These are phyloP conservation scores for Colostygia pectinataria DNA, from an alignment of 2,888 invertebrate genomes.

Conservation along the genomic window DNA sequence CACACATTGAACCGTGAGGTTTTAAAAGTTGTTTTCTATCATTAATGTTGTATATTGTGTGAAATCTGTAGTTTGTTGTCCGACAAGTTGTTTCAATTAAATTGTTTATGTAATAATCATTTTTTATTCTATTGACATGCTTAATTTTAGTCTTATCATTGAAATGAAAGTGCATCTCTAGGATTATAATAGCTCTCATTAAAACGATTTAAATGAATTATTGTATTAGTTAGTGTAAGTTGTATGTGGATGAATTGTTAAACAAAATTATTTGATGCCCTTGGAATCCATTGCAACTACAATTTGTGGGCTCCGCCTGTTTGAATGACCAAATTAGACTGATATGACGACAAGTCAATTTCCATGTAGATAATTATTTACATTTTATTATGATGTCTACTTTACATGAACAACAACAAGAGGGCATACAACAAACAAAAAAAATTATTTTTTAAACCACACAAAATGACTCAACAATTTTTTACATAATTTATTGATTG, in stretches of 20 bases:
- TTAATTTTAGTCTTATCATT: constrained; percentile 76
- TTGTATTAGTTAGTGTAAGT: constrained; percentile 70
- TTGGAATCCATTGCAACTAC: constrained; percentile 51
- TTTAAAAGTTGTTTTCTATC: constrained; percentile 53
- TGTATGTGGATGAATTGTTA: constrained; percentile 47
- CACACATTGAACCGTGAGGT: constrained; percentile 41
- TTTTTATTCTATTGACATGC: constrained; percentile 80
- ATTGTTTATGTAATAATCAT: constrained; percentile 80
- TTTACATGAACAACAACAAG: constrained; percentile 46
- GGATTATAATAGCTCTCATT: constrained; percentile 75
- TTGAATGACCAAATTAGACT: constrained; percentile 67
- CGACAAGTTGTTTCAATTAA: constrained; percentile 77
- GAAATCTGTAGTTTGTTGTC: constrained; percentile 79
- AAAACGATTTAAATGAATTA: constrained; percentile 56
- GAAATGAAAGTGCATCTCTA: constrained; percentile 73
- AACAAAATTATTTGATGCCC: constrained; percentile 56
- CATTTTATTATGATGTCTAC: constrained; percentile 39
- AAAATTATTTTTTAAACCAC: constrained; percentile 24
- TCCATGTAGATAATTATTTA: constrained; percentile 50
- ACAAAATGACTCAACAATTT: not conserved
- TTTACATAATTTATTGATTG: constrained; percentile 12
- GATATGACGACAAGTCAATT: constrained; percentile 60
- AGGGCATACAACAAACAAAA: constrained; percentile 35
- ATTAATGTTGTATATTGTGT: constrained; percentile 70
- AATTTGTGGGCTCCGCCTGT: constrained; percentile 66